Evolutionary conservation across 2,797 vertebrate species (phyloP).

Genomic region (Cygnus olor): DNA sequence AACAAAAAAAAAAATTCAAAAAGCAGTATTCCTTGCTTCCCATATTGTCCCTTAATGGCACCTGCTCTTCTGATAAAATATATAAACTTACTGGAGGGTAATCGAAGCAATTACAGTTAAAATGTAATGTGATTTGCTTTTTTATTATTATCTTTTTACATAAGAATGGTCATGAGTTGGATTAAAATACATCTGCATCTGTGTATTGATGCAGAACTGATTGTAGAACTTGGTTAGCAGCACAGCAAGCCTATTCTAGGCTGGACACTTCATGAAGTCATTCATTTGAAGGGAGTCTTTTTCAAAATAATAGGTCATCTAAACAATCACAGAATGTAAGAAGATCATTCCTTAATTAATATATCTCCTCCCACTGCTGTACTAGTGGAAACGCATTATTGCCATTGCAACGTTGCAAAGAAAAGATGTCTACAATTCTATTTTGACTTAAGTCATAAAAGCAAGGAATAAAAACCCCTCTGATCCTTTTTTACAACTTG

Average conservation of each 20-base stretch:
- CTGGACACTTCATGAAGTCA: background rate
- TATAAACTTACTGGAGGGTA: background rate
- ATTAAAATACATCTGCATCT: background rate
- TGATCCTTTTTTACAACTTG: background rate
- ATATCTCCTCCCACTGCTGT: background rate
- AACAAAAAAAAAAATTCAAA: background rate
- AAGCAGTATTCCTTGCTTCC: background rate
- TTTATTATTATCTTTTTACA: background rate
- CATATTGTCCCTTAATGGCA: background rate
- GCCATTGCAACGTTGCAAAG: background rate
- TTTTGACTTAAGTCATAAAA: background rate
- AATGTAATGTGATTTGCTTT: background rate
- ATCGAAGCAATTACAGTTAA: background rate
- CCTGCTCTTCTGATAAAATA: background rate
- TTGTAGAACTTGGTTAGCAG: background rate
- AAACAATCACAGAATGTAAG: background rate
- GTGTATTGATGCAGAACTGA: background rate
- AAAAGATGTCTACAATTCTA: background rate
- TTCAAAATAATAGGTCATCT: background rate
- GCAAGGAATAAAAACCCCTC: background rate
- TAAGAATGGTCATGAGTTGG: background rate
- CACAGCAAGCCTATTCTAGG: background rate
- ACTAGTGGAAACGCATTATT: background rate
- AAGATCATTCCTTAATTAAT: background rate
- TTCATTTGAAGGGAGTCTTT: background rate